Base-by-base conservation (phyloP, 2,888 invertebrate genomes). In the Sesia apiformis region DNA sequence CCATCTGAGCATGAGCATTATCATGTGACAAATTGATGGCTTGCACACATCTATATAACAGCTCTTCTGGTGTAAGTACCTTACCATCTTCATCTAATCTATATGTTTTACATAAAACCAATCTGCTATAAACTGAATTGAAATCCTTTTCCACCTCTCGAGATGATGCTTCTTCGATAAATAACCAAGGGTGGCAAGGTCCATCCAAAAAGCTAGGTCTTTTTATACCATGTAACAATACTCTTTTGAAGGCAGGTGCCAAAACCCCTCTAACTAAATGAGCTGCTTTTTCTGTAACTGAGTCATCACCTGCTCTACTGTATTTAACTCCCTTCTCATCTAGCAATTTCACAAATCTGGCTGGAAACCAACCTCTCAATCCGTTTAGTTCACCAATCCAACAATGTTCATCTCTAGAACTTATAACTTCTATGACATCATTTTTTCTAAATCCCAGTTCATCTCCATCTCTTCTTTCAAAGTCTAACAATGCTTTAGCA, bases 341-440 rank as follows among this genome's bases (percentile, higher is more conserved):
- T 51, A 99, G 90, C 51, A 98, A 90, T 81, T 98, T 96, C 0
- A 98, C 98, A 90, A 98, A 98, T 86, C 98, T 96, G 3, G 98
- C 98, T 39, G 98, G 98, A 84, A 98, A 98, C 98, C 98, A 98
- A 49, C 98, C 97, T 78, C 96, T 91, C 52, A 98, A 87, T 0
- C 98, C 98, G 90, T 98, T 98, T 52, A 99, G 81, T 81, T 99
- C 98, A 4, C 98, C 98, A 63, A 98, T 95, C 98, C 98, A 99
- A 80, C 98, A 99, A 78, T 99, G 98, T 74, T 99, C 98, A 88
- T 99, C 98, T 80, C 97, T 96, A 76, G 97, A 97, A 72, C 97
- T 98, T 39, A 98, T 94, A 51, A 99, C 97, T 53, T 98, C 99
- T 55, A 99, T 98, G 46, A 99, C 96, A 82, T 99, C 99, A 90